Conservation (phyloP, 2,888 invertebrate genomes). For the Conus canariensis region DNA sequence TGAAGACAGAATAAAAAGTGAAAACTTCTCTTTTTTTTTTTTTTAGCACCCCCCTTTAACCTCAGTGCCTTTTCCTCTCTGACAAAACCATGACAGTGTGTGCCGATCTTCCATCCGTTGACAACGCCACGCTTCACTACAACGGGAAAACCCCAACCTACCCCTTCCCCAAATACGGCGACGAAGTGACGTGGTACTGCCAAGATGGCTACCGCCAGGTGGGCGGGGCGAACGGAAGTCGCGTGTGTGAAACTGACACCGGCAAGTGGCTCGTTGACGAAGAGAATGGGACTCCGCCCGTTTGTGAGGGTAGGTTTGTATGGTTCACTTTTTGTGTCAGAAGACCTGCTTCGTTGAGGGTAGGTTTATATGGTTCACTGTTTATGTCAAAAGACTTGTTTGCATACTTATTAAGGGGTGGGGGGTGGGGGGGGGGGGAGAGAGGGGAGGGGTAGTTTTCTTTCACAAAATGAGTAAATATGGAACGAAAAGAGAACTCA, state of each 20-base stretch:
- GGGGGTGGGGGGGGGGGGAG: too few species aligned
- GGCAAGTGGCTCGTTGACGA: neutral
- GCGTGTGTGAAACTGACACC: neutral
- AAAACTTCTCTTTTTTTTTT: too few species aligned
- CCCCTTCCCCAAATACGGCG: conserved; percentile 1
- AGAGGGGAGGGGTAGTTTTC: too few species aligned
- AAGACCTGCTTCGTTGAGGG: neutral
- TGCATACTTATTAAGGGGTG: too few species aligned
- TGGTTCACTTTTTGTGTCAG: neutral
- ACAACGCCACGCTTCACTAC: neutral
- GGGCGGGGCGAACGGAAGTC: neutral
- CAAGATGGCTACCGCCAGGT: neutral
- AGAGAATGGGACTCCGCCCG: neutral
- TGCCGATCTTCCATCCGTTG: neutral
- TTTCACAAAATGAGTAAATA: too few species aligned
- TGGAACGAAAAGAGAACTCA: too few species aligned
- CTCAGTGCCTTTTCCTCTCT: too few species aligned
- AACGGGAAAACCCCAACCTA: neutral
- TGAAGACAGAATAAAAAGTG: too few species aligned
- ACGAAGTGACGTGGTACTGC: neutral
- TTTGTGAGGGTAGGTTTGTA: neutral
- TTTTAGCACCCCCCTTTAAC: too few species aligned
- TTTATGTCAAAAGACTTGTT: neutral
- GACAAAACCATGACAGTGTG: neutral
- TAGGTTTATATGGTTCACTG: neutral